Evolutionary conservation across 2,888 invertebrate genomes (phyloP), one percentile per base, ranked within the genome.

Genomic region (Tigriopus californicus): DNA sequence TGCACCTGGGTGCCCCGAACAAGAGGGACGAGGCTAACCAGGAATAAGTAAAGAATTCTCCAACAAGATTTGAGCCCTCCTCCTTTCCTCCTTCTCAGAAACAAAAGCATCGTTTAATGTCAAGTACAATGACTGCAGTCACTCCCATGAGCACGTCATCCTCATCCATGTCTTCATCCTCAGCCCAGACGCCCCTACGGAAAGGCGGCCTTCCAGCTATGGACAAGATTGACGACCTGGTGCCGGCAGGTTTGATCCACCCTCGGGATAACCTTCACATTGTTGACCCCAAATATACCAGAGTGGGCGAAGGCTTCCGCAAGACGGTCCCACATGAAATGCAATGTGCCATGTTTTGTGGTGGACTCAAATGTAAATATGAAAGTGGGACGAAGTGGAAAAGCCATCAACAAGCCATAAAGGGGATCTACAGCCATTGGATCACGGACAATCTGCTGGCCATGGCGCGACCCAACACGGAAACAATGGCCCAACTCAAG

Each of bases 381-480:
- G 86, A 86, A 69, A 77, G 75, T 64, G 76, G 80, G 0, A 77
- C 78, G 60, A 76, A 77, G 61, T 79, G 79, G 77, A 71, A 75
- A 63, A 71, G 75, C 49, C 70, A 76, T 57, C 73, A 79, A 70
- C 73, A 79, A 73, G 87, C 84, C 0, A 78, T 90, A 62, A 79
- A 80, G 64, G 87, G 86, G 48, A 73, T 89, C 40, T 89, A 81
- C 70, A 33, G 51, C 64, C 72, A 20, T 73, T 88, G 89, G 89
- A 80, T 90, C 65, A 89, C 88, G 6, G 83, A 86, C 64, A 82
- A 87, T 68, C 83, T 90, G 65, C 72, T 90, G 66, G 89, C 89
- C 69, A 89, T 87, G 87, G 82, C 88, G 61, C 80, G 90, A 20
- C 87, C 88, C 61, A 86, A 81, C 70, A 81, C 82, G 44, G 75